Base-by-base conservation (phyloP, 1,140 invertebrate genomes). In the Ridgeia piscesae region DNA sequence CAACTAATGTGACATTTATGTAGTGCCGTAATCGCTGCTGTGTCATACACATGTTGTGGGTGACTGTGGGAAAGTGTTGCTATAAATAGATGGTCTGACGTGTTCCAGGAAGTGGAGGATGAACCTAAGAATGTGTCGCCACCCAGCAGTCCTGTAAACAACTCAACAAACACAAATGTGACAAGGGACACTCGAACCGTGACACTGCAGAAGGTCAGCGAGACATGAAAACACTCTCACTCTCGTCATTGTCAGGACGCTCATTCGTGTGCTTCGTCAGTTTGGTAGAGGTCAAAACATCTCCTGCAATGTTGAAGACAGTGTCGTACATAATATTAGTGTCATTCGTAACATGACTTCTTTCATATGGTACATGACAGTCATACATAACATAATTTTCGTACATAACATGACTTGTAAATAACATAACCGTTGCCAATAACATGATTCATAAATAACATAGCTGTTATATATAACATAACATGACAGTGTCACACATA, bases 201-300 rank as follows among this genome's bases (percentile, higher is more conserved):
- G 91, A 97, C 97, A 89, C 97, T 98, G 94, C 98, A 98, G 96
- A 98, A 98, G 97, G 98, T 97, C 94, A 91, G 77, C 34, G 89
- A 42, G 35, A 88, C 27, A n/a, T 89, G 35, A 48, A 88, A 33
- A 91, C 27, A 88, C 50, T 89, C 34, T 6, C 42, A 91, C 42
- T 89, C 90, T 92, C 94, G 33, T 95, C 92, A 94, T 8, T 21
- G 17, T 17, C 58, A 8, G 8, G 48, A 21, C 4, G 58, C 58
- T 21, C 11, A 77, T 77, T 77, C 27, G 58, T 77, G 42, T n/a
- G 58, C 0, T 77, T 21, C 27, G 27, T 77, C 17, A 77, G 6
- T 77, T 77, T 31, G 58, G 58, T 77, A 77, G 14, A 77, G 42
- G 11, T 77, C 27, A 77, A 77, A 31, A 77, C 4, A 77, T 77